Evolutionary conservation across 1,140 invertebrate genomes (phyloP).

Genomic region (Penaeus japonicus): DNA sequence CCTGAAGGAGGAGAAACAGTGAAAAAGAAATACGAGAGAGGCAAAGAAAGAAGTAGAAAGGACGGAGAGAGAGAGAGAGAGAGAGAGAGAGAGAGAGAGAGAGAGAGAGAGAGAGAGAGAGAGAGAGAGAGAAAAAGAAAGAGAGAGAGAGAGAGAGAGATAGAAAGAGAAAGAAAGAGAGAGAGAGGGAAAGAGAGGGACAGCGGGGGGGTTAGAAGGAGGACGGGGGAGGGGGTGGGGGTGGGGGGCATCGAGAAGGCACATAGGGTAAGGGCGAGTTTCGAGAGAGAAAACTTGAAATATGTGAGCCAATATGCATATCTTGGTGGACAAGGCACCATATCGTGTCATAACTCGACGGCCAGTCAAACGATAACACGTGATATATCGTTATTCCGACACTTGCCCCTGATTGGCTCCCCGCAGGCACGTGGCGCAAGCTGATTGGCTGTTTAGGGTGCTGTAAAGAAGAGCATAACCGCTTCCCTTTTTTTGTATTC

Average conservation of each 20-base stretch:
- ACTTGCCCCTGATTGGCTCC: constrained; percentile 46
- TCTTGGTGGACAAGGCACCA: constrained; percentile 50
- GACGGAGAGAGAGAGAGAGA: not conserved
- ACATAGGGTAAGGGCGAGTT: not conserved
- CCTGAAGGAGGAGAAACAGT: not conserved
- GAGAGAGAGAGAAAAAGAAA: not conserved
- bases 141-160: too few species aligned
- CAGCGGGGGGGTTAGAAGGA: not conserved
- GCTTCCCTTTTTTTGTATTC: not conserved
- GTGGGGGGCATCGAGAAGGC: not conserved
- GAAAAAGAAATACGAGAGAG: not conserved
- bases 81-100: not conserved
- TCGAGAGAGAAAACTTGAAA: constrained; percentile 35
- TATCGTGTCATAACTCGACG: constrained; percentile 55
- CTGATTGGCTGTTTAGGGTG: constrained; percentile 52
- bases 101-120: not conserved
- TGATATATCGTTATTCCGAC: constrained; percentile 52
- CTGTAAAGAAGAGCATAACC: constrained; percentile 42
- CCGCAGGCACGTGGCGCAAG: constrained; percentile 44
- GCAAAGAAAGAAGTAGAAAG: not conserved
- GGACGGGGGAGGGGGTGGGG: not conserved
- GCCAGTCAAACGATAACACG: constrained; percentile 49
- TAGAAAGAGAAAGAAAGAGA: not conserved
- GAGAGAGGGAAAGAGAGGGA: not conserved
- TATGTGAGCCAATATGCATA: constrained; percentile 56